A percentile compares a stretch with the other conserved stretches of the same genome.
Conservation (phyloP, 1,140 invertebrate genomes). For the Ylistrum balloti region DNA sequence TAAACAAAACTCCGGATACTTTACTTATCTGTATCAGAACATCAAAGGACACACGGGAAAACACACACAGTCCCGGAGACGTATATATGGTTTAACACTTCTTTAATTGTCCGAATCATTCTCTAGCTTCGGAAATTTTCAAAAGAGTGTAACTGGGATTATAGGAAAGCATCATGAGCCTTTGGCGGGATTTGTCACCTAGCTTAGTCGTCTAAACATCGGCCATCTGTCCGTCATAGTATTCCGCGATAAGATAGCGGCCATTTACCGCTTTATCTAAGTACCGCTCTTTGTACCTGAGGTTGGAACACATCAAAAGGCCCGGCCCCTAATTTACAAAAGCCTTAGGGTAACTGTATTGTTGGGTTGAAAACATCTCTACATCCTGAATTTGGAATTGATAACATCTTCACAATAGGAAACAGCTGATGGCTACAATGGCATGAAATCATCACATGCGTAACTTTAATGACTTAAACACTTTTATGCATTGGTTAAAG, state of each 20-base stretch:
- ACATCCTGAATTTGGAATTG: neutral
- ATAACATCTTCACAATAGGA: neutral
- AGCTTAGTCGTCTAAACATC: neutral
- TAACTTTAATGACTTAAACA: neutral
- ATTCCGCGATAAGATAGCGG: neutral
- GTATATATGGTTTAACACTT: neutral
- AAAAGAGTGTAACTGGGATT: neutral
- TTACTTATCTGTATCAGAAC: neutral
- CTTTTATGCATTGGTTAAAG: neutral
- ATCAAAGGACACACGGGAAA: neutral
- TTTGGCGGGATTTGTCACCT: slow-evolving; percentile 30
- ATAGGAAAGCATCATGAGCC: neutral
- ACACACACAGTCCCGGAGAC: neutral
- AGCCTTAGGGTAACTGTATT: neutral
- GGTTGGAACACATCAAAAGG: neutral
- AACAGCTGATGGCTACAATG: slow-evolving; percentile 1
- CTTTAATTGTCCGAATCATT: neutral
- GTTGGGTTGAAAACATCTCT: slow-evolving; percentile 6
- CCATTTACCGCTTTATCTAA: neutral
- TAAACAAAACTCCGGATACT: neutral
- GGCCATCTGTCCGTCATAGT: neutral
- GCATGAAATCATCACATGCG: neutral
- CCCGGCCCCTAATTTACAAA: neutral
- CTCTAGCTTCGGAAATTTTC: neutral
- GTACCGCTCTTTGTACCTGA: slow-evolving; percentile 5